These are phyloP conservation scores for Lanius collurio DNA, from an alignment of 2,113 vertebrate species.

Conservation along the genomic window DNA sequence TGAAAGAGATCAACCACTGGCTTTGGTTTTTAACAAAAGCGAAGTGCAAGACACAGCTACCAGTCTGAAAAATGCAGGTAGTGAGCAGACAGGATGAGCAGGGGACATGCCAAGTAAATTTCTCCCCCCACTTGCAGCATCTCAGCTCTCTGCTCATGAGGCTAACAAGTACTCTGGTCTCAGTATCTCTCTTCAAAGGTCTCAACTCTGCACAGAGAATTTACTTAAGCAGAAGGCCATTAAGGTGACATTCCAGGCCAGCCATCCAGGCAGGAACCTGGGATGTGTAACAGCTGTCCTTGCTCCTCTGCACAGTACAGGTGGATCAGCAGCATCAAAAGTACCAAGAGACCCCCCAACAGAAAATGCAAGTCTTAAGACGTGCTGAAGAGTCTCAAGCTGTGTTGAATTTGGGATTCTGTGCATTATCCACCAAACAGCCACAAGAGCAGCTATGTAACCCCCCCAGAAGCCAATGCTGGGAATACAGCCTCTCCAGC, in stretches of 20 bases:
- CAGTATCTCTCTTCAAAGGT: background rate
- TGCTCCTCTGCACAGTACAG: background rate
- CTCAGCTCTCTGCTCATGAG: background rate
- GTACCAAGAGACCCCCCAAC: accelerated
- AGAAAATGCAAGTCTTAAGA: background rate
- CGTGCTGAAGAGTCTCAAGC: background rate
- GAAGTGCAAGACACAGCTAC: background rate
- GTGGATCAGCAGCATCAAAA: background rate
- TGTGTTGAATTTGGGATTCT: background rate
- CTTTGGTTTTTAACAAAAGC: background rate
- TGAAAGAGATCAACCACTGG: background rate
- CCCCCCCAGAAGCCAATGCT: background rate
- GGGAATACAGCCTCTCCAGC: background rate
- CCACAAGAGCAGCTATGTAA: background rate
- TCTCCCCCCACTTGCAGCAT: background rate
- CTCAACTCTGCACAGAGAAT: background rate
- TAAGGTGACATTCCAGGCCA: background rate
- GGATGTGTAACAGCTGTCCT: background rate
- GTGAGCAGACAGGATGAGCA: background rate
- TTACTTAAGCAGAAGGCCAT: background rate
- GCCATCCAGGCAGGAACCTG: background rate
- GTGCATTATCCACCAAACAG: background rate
- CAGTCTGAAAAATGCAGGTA: background rate
- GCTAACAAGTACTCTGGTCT: background rate
- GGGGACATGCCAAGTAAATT: background rate